Percentiles rank a stretch among this genome's conserved stretches.
Conservation (phyloP, 2,113 vertebrate genomes). For the Suricata suricatta region DNA sequence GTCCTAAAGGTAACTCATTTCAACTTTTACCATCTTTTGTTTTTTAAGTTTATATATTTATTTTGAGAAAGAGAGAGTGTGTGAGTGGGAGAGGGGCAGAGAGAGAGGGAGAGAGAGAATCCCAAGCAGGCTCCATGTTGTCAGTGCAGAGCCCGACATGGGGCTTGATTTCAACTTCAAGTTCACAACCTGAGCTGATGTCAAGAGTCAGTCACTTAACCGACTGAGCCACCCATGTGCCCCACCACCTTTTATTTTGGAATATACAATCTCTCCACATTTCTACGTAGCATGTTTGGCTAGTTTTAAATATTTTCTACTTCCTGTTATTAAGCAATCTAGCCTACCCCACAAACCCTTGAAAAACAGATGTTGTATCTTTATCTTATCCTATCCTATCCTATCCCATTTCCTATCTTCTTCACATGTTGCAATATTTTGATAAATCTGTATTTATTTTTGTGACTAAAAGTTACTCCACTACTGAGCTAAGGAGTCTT, state of each 20-base stretch:
- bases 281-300: not conserved
- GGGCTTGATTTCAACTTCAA: no score
- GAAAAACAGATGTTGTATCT: not conserved
- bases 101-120: no score
- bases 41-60: not conserved
- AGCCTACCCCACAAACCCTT: not conserved
- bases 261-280: not conserved
- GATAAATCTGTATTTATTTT: not conserved
- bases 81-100: no score
- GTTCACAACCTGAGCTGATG: no score
- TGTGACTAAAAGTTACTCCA: not conserved
- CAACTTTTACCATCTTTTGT: not conserved
- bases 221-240: no score
- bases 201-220: no score
- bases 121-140: no score
- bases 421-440: not conserved
- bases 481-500: not conserved
- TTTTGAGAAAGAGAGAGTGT: no score
- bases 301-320: not conserved
- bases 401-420: no score
- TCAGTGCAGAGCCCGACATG: no score
- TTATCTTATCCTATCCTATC: no score
- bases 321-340: not conserved
- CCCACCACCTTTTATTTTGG: not conserved
- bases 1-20: not conserved